Conservation (phyloP, 2,888 invertebrate species). For the Escarpia spicata region DNA sequence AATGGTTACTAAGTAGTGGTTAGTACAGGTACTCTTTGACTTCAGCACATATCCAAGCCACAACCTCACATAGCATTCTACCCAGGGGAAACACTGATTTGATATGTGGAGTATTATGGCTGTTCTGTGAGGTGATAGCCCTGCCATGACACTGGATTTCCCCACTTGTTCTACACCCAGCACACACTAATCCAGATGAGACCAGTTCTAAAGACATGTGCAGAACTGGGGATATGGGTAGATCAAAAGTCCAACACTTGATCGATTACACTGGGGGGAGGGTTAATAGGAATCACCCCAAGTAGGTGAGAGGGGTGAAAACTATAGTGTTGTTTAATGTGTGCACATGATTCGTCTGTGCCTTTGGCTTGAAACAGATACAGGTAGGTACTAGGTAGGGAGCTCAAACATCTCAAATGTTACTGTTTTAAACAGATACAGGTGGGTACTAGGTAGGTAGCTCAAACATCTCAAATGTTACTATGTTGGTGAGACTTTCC, state of each 20-base stretch:
- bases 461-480: not conserved
- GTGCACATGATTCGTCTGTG: not conserved
- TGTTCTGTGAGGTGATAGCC: not conserved
- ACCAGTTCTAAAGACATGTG: not conserved
- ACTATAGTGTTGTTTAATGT: slow-evolving; percentile 4
- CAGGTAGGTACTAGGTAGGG: not conserved
- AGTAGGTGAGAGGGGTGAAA: not conserved
- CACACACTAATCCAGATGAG: not conserved
- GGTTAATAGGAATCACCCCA: not conserved
- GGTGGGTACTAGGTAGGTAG: not conserved
- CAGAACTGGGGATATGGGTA: not conserved
- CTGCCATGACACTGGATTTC: not conserved
- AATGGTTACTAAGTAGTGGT: too few species aligned
- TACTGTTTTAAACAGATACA: not conserved
- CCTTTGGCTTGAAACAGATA: not conserved
- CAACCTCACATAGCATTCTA: too few species aligned
- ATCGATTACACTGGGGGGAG: not conserved
- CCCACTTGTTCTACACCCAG: not conserved
- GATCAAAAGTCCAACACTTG: not conserved
- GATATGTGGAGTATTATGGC: not conserved
- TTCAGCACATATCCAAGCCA: too few species aligned
- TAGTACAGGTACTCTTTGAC: too few species aligned
- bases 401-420: not conserved
- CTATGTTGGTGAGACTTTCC: not conserved
- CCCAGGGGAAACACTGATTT: too few species aligned